Conservation (phyloP, 2,888 invertebrate species). For the Muscina levida region DNA sequence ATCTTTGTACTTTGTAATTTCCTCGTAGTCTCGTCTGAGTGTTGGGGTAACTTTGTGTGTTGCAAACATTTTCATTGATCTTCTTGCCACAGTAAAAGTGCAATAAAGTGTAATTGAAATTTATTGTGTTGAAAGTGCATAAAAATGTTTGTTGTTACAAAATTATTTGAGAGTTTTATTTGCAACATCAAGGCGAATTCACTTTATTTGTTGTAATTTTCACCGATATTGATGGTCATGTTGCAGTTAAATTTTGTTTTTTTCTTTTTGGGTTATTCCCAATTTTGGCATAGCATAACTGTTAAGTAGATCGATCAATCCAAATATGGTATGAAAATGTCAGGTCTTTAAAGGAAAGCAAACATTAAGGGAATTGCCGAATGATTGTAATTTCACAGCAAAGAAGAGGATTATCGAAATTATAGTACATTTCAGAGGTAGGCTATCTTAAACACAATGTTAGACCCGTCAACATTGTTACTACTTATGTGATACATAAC, state of each 20-base stretch:
- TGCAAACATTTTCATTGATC: conserved; percentile 56
- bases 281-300: conserved; percentile 56
- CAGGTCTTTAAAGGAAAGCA: conserved; percentile 34
- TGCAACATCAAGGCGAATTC: conserved; percentile 43
- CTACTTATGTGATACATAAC: too few relatives aligned
- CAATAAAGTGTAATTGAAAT: conserved; percentile 77
- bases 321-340: conserved; percentile 70
- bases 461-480: too few relatives aligned
- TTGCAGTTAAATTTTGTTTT: conserved; percentile 48
- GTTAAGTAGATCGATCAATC: conserved; percentile 76
- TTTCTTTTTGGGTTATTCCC: conserved; percentile 37
- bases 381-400: too few relatives aligned
- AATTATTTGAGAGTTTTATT: conserved; percentile 62
- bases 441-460: too few relatives aligned
- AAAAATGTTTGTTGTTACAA: conserved; percentile 67
- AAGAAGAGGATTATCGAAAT: too few relatives aligned
- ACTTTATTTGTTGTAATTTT: conserved; percentile 53
- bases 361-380: not conserved
- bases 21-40: conserved; percentile 11
- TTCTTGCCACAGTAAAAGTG: conserved; percentile 71
- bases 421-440: too few relatives aligned
- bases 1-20: conserved; percentile 53
- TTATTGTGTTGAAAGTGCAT: conserved; percentile 74
- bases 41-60: conserved; percentile 3
- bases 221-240: conserved; percentile 58